Evolutionary conservation across 2,797 vertebrate genomes (phyloP), one percentile per base, ranked within the genome.

Genomic region (Antennarius maculatus): DNA sequence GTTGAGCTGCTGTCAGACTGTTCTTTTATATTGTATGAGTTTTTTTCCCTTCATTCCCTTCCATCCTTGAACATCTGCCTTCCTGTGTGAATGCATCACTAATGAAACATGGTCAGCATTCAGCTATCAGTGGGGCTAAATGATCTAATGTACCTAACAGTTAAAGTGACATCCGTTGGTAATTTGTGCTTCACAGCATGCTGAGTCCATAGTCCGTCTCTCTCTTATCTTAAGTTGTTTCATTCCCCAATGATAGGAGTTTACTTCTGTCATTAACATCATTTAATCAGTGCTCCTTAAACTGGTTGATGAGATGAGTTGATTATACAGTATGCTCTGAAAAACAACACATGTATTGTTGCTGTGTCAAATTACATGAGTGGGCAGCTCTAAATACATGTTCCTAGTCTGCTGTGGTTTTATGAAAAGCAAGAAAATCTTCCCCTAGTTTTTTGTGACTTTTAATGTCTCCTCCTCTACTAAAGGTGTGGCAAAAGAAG

Each of bases 51-150:
- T 66, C 46, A 15, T 53, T 68, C 23, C 37, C 66, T 43, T 47
- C 52, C 56, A 39, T 59, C 62, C 23, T 15, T 43, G 28, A 73
- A 74, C 52, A 58, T 76, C 66, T 29, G 43, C 53, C 29, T 43
- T 59, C 18, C 47, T 43, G 29, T 43, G 2, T 37, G 55, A 64
- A 69, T 69, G 54, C 57, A 34, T 59, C 50, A 73, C 57, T 54
- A 11, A 63, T 37, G 55, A 67, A 58, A 57, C 49, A 4, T 14
- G 53, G 47, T 63, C 56, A 60, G 52, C 65, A 50, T 54, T 66
- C 57, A 80, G 57, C 67, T 68, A 87, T 83, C 73, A 64, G 39
- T 31, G 7, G 23, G 9, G n/a, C 49, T 74, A 79, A 82, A 66
- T 61, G 58, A 69, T 69, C 50, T 58, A 6, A 45, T 53, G 41